Conservation (phyloP, 2,888 invertebrate genomes). For the Choristoneura rosaceana region DNA sequence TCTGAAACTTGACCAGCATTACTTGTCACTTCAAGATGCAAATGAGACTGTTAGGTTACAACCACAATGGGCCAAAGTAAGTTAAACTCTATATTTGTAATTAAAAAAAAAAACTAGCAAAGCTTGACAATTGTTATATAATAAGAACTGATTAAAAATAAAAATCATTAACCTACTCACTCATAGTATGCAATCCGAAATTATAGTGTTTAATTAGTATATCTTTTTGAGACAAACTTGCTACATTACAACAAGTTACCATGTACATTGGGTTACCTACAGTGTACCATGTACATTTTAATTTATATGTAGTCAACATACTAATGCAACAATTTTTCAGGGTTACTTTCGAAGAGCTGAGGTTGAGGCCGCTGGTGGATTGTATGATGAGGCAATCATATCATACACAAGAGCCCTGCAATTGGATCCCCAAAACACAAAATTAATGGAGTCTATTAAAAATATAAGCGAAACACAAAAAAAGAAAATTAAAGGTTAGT, state of each 20-base stretch:
- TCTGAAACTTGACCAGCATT: constrained; percentile 91
- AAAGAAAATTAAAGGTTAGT: constrained; percentile 86
- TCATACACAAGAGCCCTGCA: constrained; percentile 89
- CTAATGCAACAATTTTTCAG: constrained; percentile 61
- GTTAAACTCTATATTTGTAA: constrained; percentile 13
- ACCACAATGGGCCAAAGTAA: constrained; percentile 92
- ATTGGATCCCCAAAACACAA: constrained; percentile 88
- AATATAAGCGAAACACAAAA: constrained; percentile 85
- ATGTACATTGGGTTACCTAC: neutral
- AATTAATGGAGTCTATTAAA: constrained; percentile 87
- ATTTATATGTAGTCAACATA: neutral
- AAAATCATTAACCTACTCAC: neutral
- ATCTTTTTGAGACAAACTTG: neutral
- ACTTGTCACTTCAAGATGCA: constrained; percentile 91
- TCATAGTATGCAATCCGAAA: neutral
- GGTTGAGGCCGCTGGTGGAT: constrained; percentile 88
- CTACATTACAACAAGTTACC: neutral
- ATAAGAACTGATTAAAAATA: neutral
- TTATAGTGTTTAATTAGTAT: neutral
- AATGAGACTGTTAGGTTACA: constrained; percentile 90
- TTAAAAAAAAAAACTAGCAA: neutral
- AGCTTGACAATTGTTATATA: neutral
- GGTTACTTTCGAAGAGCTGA: constrained; percentile 91
- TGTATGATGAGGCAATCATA: constrained; percentile 88
- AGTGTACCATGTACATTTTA: neutral